A percentile compares a stretch with the other conserved stretches of the same genome.
phyloP scores from a whole-genome alignment of 2,888 invertebrate genomes.

The Oligia strigilis region DNA sequence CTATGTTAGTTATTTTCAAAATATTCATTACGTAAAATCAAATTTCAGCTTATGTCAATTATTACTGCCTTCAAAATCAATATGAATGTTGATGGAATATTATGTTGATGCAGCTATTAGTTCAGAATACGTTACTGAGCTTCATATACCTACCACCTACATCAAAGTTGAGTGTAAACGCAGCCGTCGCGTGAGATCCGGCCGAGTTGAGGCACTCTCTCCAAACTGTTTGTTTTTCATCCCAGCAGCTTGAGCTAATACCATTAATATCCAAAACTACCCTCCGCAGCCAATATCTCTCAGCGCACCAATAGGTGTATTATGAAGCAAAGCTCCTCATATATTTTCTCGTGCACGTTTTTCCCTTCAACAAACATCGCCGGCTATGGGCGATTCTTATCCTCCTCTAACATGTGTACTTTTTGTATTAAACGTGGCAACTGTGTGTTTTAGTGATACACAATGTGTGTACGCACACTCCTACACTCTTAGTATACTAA shows the following conservation, averaged over 20 bases:
- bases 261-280: constrained; percentile 58
- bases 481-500: background rate
- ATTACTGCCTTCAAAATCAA: background rate
- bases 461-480: constrained; percentile 20
- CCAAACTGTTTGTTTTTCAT: constrained; percentile 59
- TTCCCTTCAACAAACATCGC: constrained; percentile 52
- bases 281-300: constrained; percentile 40
- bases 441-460: constrained; percentile 42
- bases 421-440: constrained; percentile 50
- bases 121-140: background rate
- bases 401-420: constrained; percentile 52
- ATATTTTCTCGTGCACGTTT: constrained; percentile 55
- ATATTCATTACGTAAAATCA: background rate
- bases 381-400: constrained; percentile 54
- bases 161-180: constrained; percentile 18
- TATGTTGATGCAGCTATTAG: background rate
- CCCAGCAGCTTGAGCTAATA: constrained; percentile 56
- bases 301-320: constrained; percentile 33
- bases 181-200: constrained; percentile 5
- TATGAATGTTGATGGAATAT: background rate
- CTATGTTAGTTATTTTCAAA: background rate
- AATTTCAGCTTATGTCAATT: background rate
- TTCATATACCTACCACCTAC: constrained; percentile 6
- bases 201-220: constrained; percentile 9
- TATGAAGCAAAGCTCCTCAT: constrained; percentile 46